Base-by-base conservation (phyloP, 2,888 invertebrate genomes). In the Drosophila sordidula region DNA sequence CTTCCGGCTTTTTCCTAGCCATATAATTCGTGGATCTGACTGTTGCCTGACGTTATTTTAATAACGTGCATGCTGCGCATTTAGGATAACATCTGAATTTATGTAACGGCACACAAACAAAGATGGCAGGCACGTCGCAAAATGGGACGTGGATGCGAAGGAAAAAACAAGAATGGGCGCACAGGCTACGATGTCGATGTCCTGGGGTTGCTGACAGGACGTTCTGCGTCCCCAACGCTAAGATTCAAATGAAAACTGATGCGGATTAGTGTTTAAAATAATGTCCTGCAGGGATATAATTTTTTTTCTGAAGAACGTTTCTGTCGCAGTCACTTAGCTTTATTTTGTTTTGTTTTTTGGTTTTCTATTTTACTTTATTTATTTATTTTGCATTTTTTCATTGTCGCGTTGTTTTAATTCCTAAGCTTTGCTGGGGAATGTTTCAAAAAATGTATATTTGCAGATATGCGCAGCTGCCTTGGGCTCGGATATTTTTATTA, bases 241-340 rank as follows among this genome's bases (percentile, higher is more conserved):
- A 80, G 76, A 88, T 86, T 80, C 90, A 84, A 86, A 90, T 90
- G 85, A 91, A 91, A 91, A 90, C 91, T 90, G 91, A 89, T 91
- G 90, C 90, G 90, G 90, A 90, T 90, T 91, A 90, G 91, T 90
- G 90, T 91, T 90, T 91, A 88, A 90, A 91, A 91, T 90, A 90
- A 90, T 90, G 90, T 91, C 91, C 91, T 91, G 90, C 91, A 90
- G 90, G 89, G 91, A 90, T 90, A 91, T 91, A 89, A 90, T 84
- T 91, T 85, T 80, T 73, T 83, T 49, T 18, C 70, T 69, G 50
- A 29, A 54, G 69, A 39, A 61, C 78, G 73, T 70, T 75, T 68
- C 68, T 72, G 68, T 70, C 75, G 67, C 71, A 70, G 59, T 66
- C 68, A 56, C 54, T 78, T 84, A 70, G 64, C 50, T 64, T 84